Base-by-base conservation (phyloP, 2,888 invertebrate species). In the Escarpia spicata region DNA sequence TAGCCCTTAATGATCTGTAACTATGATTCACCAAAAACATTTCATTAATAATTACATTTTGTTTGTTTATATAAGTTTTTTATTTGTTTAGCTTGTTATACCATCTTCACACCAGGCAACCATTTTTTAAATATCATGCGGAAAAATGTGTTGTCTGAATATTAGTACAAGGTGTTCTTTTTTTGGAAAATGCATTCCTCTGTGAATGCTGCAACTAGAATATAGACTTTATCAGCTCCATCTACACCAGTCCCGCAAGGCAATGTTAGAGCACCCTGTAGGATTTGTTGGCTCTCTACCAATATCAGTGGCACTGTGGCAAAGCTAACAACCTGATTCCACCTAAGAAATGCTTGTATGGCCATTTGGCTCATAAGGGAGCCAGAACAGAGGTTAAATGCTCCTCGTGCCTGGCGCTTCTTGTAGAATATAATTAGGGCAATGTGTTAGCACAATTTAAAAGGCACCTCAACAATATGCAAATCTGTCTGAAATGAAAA, bases 151-250 rank as follows among this genome's bases (percentile, higher is more conserved):
- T 12, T 75, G 75, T 75, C 75, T 6, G 19, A 26, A 75, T 75
- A 75, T 26, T 15, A n/a, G 75, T 75, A 75, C 75, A 75, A 75
- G 75, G 75, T 75, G 75, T 75, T 75, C 75, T 75, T 75, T 75
- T 75, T 75, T 19, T 15, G 75, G 75, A 75, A 75, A 75, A 26
- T 75, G 75, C 75, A 75, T 75, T 75, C 75, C 75, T 75, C n/a
- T 15, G 75, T 75, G 75, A 75, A 75, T 75, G n/a, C 26, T 15
- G 75, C 75, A 6, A 75, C 26, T 4, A 26, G 75, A 75, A 75
- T 75, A 26, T 75, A 75, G 75, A 75, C 75, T 75, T 75, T 75
- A 75, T 75, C 75, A 26, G n/a, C 19, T 26, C 75, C 75, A 75
- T 75, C 26, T 75, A n/a, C 75, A 19, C 75, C 6, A 75, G 75